Conservation (phyloP, 2,113 vertebrate species). For the Nannobrachium achirus region DNA sequence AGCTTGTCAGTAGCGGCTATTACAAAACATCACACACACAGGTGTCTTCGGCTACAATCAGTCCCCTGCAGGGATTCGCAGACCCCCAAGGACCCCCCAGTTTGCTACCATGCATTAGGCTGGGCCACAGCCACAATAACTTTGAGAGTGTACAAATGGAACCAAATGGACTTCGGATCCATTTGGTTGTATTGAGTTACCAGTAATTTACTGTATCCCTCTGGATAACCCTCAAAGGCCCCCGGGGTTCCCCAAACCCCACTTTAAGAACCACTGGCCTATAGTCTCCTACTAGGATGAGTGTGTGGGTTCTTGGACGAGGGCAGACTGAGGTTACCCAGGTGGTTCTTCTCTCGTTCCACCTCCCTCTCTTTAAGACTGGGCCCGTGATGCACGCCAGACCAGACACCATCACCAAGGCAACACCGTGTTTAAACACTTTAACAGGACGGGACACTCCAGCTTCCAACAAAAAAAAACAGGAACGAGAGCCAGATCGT, state of each 20-base stretch:
- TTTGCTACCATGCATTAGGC: too few relatives aligned
- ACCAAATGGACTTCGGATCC: too few relatives aligned
- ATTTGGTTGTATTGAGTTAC: too few relatives aligned
- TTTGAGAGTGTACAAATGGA: too few relatives aligned
- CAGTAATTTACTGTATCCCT: too few relatives aligned
- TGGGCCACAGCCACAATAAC: too few relatives aligned
- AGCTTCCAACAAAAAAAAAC: conserved; percentile 44
- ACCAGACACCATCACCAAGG: conserved; percentile 57
- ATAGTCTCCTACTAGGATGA: conserved; percentile 16
- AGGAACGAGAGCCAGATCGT: conserved; percentile 48
- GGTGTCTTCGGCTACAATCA: conserved; percentile 14
- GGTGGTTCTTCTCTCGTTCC: conserved; percentile 70
- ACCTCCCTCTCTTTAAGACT: conserved; percentile 54
- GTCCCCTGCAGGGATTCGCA: too few relatives aligned
- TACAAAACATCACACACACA: background rate
- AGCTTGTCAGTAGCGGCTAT: background rate
- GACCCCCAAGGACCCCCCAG: too few relatives aligned
- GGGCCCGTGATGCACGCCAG: conserved; percentile 48
- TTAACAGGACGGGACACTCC: conserved; percentile 16
- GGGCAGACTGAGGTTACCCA: conserved; percentile 57
- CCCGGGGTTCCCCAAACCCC: too few relatives aligned
- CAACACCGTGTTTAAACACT: conserved; percentile 58
- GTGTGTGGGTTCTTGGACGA: conserved; percentile 50
- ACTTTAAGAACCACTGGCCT: too few relatives aligned
- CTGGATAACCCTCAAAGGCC: too few relatives aligned